Base-by-base conservation (phyloP, 2,797 vertebrate species). In the Sebastes cheni region DNA sequence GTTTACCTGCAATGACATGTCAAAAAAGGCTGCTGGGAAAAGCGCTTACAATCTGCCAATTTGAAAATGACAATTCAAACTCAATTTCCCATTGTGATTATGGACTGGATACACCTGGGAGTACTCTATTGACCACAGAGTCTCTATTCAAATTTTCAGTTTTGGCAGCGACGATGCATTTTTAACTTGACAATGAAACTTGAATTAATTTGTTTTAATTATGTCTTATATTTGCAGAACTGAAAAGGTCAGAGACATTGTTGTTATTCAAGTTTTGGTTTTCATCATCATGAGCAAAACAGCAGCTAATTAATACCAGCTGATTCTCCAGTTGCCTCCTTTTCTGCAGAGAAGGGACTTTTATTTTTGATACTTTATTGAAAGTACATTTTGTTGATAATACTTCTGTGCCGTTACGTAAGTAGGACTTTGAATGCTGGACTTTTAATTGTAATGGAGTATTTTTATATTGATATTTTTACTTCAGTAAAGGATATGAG, bases 1-100 rank as follows among this genome's bases (percentile, higher is more conserved):
- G 16, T 18, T 50, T 20, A 50, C 42, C 42, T 50, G 42, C 42
- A 50, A 50, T 50, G 42, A 20, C 42, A 50, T 20, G 42, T 50
- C 42, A 50, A 50, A 20, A 20, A 18, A 18, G 1, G 42, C 7
- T 20, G 42, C 42, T 20, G 16, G 0, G 42, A 50, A 46, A 46
- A 20, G 16, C 3, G 42, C 42, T 0, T 0, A 50, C 14, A 8
- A 1, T 30, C 9, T 42, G 12, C 11, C 16, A 11, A 11, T 59
- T 55, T 64, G 54, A 60, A 67, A 66, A 66, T 46, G 22, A 8
- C 59, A 36, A 52, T n/a, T 1, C 2, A 22, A 62, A 55, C 22
- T 54, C 5, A 27, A 25, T 3, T 46, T 78, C 6, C 25, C 6
- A 36, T 59, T 46, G 29, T 14, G 16, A 25, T 70, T 59, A 12